Conservation (phyloP, 2,113 vertebrate genomes). For the Vimba vimba region DNA sequence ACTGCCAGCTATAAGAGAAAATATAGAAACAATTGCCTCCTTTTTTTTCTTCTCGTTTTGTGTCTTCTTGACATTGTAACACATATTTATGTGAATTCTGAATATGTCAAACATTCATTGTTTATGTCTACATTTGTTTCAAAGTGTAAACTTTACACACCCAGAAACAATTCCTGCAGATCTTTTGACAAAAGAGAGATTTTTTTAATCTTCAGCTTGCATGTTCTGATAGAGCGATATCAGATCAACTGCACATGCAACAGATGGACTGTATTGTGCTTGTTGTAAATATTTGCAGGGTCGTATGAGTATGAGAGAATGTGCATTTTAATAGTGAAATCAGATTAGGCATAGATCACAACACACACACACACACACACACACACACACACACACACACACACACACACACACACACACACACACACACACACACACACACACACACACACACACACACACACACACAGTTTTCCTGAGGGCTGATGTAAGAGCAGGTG, state of each 20-base stretch:
- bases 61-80: conserved; percentile 52
- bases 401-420: neutral
- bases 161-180: conserved; percentile 34
- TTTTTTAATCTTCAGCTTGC: conserved; percentile 40
- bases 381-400: neutral
- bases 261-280: conserved; percentile 11
- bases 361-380: neutral
- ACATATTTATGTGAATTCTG: conserved; percentile 45
- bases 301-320: neutral
- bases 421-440: conserved; percentile 5
- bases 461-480: neutral
- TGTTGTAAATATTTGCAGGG: conserved; percentile 33
- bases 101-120: conserved; percentile 55
- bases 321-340: conserved; percentile 12
- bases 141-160: conserved; percentile 58
- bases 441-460: neutral
- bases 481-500: conserved; percentile 26
- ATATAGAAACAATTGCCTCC: neutral
- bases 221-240: conserved; percentile 33
- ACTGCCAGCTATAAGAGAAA: neutral
- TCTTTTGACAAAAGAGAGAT: conserved; percentile 20
- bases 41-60: conserved; percentile 17
- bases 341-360: conserved; percentile 36
- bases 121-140: conserved; percentile 55
- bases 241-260: conserved; percentile 20